Conservation (phyloP, 2,888 invertebrate genomes). For the Sinopyrophorus schimmeli region DNA sequence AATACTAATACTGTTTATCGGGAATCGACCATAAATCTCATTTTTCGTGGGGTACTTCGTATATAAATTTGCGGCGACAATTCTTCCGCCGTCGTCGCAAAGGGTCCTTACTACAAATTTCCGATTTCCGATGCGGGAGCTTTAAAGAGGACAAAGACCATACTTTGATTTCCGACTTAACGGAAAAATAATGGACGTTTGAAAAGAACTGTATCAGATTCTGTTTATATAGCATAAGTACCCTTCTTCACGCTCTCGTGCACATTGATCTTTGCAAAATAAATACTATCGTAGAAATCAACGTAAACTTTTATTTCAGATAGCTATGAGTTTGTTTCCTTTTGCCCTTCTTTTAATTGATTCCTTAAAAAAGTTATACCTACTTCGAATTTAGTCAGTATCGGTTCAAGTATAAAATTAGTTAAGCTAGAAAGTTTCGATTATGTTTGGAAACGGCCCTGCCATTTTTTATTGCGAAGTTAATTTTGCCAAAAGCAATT, state of each 20-base stretch:
- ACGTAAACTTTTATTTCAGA: too few species aligned
- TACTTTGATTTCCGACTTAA: conserved; percentile 32
- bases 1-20: conserved; percentile 24
- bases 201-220: conserved; percentile 29
- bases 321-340: too few species aligned
- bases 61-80: conserved; percentile 28
- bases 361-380: too few species aligned
- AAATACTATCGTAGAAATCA: conserved; percentile 15
- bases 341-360: too few species aligned
- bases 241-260: conserved; percentile 24
- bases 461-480: too few species aligned
- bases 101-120: conserved; percentile 30
- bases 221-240: conserved; percentile 31
- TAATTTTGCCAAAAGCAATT: too few species aligned
- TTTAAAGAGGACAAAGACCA: conserved; percentile 28
- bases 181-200: conserved; percentile 31
- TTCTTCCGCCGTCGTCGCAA: conserved; percentile 21
- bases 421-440: too few species aligned
- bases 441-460: too few species aligned
- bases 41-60: conserved; percentile 20
- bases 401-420: too few species aligned
- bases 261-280: conserved; percentile 27
- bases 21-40: conserved; percentile 25
- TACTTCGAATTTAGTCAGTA: too few species aligned
- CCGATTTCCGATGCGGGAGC: conserved; percentile 30